phyloP scores from a whole-genome alignment of 2,888 invertebrate genomes.

The Petrolisthes manimaculis region DNA sequence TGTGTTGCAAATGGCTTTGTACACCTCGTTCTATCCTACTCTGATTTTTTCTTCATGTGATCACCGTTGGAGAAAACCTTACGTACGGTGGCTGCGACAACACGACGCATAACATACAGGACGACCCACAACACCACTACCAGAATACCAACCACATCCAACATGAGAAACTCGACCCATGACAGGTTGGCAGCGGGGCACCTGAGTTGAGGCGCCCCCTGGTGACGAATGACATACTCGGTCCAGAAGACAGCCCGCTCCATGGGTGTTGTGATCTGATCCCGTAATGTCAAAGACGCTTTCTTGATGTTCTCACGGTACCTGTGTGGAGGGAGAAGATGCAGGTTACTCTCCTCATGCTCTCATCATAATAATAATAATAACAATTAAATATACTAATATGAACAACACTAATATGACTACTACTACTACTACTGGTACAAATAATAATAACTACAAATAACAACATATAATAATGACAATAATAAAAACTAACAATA shows the following conservation, averaged over 20 bases:
- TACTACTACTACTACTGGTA: too few species aligned
- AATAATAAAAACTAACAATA: too few species aligned
- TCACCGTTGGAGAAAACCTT: background rate
- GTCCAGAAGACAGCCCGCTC: slow-evolving; percentile 51
- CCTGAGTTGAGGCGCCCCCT: slow-evolving; percentile 25
- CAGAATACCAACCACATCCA: slow-evolving; percentile 18
- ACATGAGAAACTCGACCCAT: slow-evolving; percentile 20
- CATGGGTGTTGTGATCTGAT: slow-evolving; percentile 36
- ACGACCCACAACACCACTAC: background rate
- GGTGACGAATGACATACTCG: slow-evolving; percentile 49
- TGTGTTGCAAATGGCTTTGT: too few species aligned
- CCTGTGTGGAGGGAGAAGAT: background rate
- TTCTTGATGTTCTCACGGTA: slow-evolving; percentile 16
- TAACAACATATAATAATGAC: too few species aligned
- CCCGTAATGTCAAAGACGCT: slow-evolving; percentile 27
- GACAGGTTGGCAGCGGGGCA: slow-evolving; percentile 44
- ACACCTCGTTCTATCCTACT: too few species aligned
- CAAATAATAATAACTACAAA: too few species aligned
- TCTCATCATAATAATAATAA: background rate
- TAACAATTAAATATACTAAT: background rate
- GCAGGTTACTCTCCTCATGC: too few species aligned
- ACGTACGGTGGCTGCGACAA: background rate
- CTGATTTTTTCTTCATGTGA: background rate
- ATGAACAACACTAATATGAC: too few species aligned
- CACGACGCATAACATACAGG: background rate